Evolutionary conservation across 2,888 invertebrate species (phyloP).

Genomic region (Punctoribates punctum): DNA sequence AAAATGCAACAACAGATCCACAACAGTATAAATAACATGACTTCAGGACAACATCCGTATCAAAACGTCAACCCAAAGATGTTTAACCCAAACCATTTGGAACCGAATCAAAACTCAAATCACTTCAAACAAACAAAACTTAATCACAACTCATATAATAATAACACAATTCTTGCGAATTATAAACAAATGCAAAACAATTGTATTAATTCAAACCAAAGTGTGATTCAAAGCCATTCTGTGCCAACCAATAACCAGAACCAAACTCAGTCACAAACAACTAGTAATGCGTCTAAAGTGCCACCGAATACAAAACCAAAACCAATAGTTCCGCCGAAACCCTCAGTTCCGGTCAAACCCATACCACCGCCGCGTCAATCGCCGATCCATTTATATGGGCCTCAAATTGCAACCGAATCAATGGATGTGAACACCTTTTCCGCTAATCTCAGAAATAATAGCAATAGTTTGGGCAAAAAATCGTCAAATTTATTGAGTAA

Average conservation of each 20-base stretch:
- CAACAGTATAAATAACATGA: background rate
- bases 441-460: background rate
- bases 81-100: background rate
- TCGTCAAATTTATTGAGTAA: conserved; percentile 20
- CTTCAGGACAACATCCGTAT: conserved; percentile 10
- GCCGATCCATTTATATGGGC: background rate
- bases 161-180: background rate
- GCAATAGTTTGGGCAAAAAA: background rate
- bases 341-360: conserved; percentile 53
- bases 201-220: conserved; percentile 13
- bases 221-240: conserved; percentile 23
- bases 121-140: background rate
- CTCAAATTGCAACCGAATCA: conserved; percentile 17
- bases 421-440: conserved; percentile 20
- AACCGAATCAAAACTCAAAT: background rate
- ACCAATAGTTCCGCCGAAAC: conserved; percentile 62
- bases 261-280: conserved; percentile 20
- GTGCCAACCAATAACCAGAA: conserved; percentile 8
- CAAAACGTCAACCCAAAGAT: conserved; percentile 8
- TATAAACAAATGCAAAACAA: background rate
- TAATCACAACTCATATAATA: background rate
- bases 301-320: conserved; percentile 61
- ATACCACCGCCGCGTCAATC: conserved; percentile 60
- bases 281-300: conserved; percentile 18
- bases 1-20: conserved; percentile 36